Base-by-base conservation (phyloP, 2,797 vertebrate genomes). In the Percopsis omiscomaycus region DNA sequence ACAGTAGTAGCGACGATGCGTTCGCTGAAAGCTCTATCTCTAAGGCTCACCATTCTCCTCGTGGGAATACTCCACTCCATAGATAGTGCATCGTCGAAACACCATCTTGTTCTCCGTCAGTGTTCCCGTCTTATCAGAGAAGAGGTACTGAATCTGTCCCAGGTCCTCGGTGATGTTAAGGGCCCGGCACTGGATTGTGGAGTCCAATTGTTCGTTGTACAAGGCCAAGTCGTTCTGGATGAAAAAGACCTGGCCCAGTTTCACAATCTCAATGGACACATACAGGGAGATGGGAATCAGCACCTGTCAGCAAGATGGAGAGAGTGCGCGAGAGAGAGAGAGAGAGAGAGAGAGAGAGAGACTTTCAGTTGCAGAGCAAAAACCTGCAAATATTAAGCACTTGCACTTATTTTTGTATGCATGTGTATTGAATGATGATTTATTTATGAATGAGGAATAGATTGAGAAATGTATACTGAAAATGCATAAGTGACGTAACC, bases 81-180 rank as follows among this genome's bases (percentile, higher is more conserved):
- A 94, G 60, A 99, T 92, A 60, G 93, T 97, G 82, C 97, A 99
- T 32, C 96, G 93, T 30, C 93, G 89, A 78, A 99, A 99, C 82
- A 97, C 94, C 97, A 98, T 99, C 83, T 96, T 97, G 84, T 99
- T 99, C 83, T 98, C 96, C 0, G 97, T 99, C 52, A 98, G 94
- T 0, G 97, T 99, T 79, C 97, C 97, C 0, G 97, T 99, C 85
- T 99, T 99, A 84, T 99, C 97, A 0, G 96, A 98, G 84, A 99
- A 98, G 67, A 99, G 79, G 70, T 95, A 95, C 68, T 98, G 93
- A 71, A 98, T 95, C 86, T 96, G 97, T 4, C 97, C 97, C 61
- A 99, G 92, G 74, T 98, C 95, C 86, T 98, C 97, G 0, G 96
- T 91, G 74, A 99, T 98, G 84, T 98, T 98, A 62, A 99, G 84